Conservation (phyloP, 2,888 invertebrate genomes). For the Eustalomyia histrio region DNA sequence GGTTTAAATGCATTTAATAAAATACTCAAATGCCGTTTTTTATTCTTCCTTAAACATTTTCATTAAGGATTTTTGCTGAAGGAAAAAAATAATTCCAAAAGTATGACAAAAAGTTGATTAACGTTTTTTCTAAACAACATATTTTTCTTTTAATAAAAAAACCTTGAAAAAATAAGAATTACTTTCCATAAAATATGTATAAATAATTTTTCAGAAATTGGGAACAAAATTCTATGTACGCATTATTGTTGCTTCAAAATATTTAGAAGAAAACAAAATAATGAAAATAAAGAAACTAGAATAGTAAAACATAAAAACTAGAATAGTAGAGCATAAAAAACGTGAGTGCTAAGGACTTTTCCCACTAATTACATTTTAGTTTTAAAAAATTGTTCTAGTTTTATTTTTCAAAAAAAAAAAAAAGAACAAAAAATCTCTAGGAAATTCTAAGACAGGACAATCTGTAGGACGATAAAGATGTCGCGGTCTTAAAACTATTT, state of each 20-base stretch:
- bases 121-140: too few relatives aligned
- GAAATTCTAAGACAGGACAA: not conserved
- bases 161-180: not conserved
- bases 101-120: too few relatives aligned
- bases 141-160: too few relatives aligned
- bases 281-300: slow-evolving; percentile 24
- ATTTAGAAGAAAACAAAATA: not conserved
- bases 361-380: not conserved
- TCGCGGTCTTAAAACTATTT: slow-evolving; percentile 27
- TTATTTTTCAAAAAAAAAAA: slow-evolving; percentile 5
- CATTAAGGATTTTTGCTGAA: too few relatives aligned
- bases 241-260: not conserved
- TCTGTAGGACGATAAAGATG: not conserved
- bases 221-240: not conserved
- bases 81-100: too few relatives aligned
- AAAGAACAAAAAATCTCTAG: not conserved
- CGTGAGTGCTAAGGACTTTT: not conserved
- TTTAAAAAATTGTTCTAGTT: slow-evolving; percentile 16
- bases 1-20: too few relatives aligned
- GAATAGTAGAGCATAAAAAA: slow-evolving; percentile 50
- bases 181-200: slow-evolving; percentile 40
- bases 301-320: slow-evolving; percentile 49
- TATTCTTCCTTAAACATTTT: too few relatives aligned
- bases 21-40: too few relatives aligned
- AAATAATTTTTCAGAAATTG: slow-evolving; percentile 9